Conservation (phyloP, 2,113 vertebrate genomes). For the Anthoscopus minutus region DNA sequence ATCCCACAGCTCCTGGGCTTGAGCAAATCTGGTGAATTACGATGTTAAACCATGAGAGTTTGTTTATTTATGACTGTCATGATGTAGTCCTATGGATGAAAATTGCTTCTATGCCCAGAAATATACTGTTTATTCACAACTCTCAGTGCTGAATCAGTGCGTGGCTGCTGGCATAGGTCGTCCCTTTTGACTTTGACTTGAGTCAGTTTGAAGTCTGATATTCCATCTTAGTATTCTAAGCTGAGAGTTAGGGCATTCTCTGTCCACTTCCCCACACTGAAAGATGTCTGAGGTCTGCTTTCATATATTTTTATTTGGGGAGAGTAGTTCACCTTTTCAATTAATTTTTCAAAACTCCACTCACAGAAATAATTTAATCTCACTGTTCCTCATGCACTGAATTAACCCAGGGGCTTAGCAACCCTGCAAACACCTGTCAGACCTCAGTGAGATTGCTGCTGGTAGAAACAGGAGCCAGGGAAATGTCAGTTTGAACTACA, state of each 20-base stretch:
- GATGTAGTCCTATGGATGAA: neutral
- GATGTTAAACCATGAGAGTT: neutral
- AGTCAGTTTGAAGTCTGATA: neutral
- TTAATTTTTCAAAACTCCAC: conserved; percentile 8
- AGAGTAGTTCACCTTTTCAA: neutral
- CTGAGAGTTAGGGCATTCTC: neutral
- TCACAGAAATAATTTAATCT: conserved; percentile 4
- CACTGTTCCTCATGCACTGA: neutral
- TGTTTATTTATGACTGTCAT: neutral
- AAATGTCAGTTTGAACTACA: conserved; percentile 8
- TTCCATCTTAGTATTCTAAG: neutral
- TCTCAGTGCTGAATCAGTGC: neutral
- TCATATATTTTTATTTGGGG: neutral
- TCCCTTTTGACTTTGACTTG: neutral
- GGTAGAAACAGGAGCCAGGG: neutral
- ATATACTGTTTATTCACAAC: neutral
- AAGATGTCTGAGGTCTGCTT: neutral
- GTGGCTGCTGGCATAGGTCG: neutral
- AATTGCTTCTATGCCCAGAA: neutral
- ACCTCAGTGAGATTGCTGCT: neutral
- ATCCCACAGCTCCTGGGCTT: neutral
- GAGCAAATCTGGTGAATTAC: neutral
- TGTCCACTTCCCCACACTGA: neutral
- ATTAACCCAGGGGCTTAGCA: neutral
- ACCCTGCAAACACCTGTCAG: neutral